Base-by-base conservation (phyloP, 2,888 invertebrate genomes). In the Meteorus cinctellus region DNA sequence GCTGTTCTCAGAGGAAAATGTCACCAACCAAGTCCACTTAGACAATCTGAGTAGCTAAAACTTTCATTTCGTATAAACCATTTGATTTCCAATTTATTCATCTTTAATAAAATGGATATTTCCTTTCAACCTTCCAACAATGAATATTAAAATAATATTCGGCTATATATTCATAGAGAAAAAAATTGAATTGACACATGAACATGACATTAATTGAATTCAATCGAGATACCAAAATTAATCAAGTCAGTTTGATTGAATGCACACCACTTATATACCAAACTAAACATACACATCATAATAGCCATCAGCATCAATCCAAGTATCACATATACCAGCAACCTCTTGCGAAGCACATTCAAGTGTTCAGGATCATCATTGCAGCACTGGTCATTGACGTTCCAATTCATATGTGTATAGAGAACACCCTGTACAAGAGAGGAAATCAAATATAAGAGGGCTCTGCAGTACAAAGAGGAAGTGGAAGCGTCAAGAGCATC, bases 381-480 rank as follows among this genome's bases (percentile, higher is more conserved):
- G 48, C n/a, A 48, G 48, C 16, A 48, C 48, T 48, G 48, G 48
- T n/a, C 48, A 48, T 48, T 48, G 48, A 48, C 48, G 16, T 48
- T 48, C 48, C 48, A 48, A 48, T 48, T 48, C 14, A n/a, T n/a
- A 48, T 48, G 4, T 48, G 12, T 48, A 48, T 48, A n/a, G 48
- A 48, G 16, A 16, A 48, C 48, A 16, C n/a, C n/a, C n/a, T 48
- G 48, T n/a, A 48, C n/a, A 48, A 48, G 48, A 16, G 48, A 6
- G n/a, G n/a, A n/a, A 48, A 48, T 48, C 48, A 48, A 48, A n/a
- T n/a, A 48, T n/a, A 48, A 48, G 48, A 48, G 48, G 48, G 48
- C 48, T 48, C 16, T 48, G 48, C n/a, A 48, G 3, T n/a, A 48
- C 4, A 4, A 48, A 48, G 16, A 48, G 48, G 48, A 48, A 48